Evolutionary conservation across 2,113 vertebrate genomes (phyloP).

Genomic region (Chrysochloris asiatica): DNA sequence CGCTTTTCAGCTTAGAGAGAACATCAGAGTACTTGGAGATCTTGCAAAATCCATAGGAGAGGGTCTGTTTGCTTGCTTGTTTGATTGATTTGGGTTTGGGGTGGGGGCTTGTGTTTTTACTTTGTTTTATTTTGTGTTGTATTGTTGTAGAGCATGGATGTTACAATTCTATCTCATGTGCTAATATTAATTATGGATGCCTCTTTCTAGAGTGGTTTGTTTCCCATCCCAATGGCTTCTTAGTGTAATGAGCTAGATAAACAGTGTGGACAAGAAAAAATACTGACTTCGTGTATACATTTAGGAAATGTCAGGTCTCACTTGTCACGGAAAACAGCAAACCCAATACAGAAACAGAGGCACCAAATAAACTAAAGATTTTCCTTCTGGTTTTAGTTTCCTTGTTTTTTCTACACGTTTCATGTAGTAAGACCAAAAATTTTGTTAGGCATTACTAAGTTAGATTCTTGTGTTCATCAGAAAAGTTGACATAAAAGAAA

Average conservation of each 20-base stretch:
- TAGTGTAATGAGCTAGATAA: slow-evolving; percentile 6
- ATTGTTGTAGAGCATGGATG: neutral
- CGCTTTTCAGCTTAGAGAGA: neutral
- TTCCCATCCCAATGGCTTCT: neutral
- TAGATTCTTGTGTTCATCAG: too few relatives aligned
- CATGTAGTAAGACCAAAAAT: neutral
- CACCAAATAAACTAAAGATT: neutral
- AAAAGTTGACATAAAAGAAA: slow-evolving; percentile 18
- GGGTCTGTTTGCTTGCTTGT: neutral
- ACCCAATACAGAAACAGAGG: neutral
- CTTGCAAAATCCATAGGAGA: neutral
- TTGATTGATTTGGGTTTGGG: neutral
- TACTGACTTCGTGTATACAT: neutral
- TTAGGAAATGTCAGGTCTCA: slow-evolving; percentile 48
- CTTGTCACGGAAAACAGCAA: neutral
- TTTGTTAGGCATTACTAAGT: neutral
- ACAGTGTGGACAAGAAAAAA: slow-evolving; percentile 1
- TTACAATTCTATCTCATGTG: neutral
- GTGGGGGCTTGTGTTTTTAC: neutral
- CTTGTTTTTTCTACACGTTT: neutral
- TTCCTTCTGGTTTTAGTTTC: neutral
- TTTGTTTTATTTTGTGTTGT: neutral
- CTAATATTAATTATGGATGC: neutral
- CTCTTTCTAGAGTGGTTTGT: neutral
- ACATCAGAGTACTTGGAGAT: neutral